Base-by-base conservation (phyloP, 1,140 invertebrate genomes). In the Neuroterus valhalla region DNA sequence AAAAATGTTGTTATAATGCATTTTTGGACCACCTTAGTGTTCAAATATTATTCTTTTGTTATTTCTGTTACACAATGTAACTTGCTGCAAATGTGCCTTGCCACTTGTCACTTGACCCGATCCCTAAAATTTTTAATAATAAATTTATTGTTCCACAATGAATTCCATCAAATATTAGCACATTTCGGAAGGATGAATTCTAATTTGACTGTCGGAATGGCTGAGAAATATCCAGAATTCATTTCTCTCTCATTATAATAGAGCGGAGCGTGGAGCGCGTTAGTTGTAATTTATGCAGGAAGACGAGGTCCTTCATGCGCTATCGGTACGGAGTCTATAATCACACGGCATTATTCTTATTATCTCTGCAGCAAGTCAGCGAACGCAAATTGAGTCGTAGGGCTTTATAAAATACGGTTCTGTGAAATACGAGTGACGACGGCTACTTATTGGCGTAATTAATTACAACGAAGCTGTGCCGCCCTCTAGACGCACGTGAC, bases 311-410 rank as follows among this genome's bases (percentile, higher is more conserved):
- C 15, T 26, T 62, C 55, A 23, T 55, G 12, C 8, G 55, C 31
- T 62, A 62, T 62, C 21, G n/a, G 14, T 62, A 31, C 23, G 23
- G 11, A 38, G 55, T 62, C 55, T 62, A 62, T 62, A 62, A 62
- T 62, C 55, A 62, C 55, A 31, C 11, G 55, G n/a, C 55, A 62
- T 62, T 62, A 38, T 62, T 62, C 55, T 62, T 62, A 62, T 62
- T 62, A 62, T 62, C 55, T 62, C 26, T 62, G 15, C 55, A 62
- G 21, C 55, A 62, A 26, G 26, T 62, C 55, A 62, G 31, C 55
- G 26, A 14, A 62, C 55, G 55, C 55, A 62, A 62, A 62, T 62
- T 62, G 31, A 62, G 55, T 62, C 55, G 55, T 62, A 31, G 26
- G 26, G 23, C 55, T 23, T 38, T 38, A 23, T 62, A 62, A 62